Conservation (phyloP, 2,113 vertebrate genomes). For the Muscicapa adusta region DNA sequence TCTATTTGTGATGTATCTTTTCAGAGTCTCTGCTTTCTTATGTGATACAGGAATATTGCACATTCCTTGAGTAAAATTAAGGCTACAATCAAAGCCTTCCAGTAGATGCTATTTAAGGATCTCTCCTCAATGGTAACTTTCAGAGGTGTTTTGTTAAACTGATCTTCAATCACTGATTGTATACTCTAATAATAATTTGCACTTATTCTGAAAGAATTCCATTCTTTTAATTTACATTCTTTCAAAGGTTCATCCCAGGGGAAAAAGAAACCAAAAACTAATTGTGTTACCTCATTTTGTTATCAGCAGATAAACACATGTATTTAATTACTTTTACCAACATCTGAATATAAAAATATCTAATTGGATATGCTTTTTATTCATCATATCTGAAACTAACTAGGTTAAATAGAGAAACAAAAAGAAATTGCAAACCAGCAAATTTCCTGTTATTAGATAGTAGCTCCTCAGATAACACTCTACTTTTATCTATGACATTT, state of each 20-base stretch:
- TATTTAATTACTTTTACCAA: not conserved
- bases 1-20: not conserved
- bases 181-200: not conserved
- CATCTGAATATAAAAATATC: not conserved
- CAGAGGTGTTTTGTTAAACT: not conserved
- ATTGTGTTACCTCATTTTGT: not conserved
- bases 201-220: not conserved
- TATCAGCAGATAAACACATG: not conserved
- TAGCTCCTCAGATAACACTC: not conserved
- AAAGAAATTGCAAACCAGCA: not conserved
- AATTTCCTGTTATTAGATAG: not conserved
- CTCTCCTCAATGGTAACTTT: not conserved
- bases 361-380: not conserved
- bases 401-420: not conserved
- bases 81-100: not conserved
- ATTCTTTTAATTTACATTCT: not conserved
- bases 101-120: not conserved
- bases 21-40: not conserved
- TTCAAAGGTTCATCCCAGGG: not conserved
- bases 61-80: not conserved
- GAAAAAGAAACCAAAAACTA: not conserved
- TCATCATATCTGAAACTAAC: not conserved
- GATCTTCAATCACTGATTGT: not conserved
- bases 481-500: not conserved
- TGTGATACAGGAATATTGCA: fast-evolving